Evolutionary conservation across 2,888 invertebrate genomes (phyloP).

Genomic region (Zygothrica quintamaculata): DNA sequence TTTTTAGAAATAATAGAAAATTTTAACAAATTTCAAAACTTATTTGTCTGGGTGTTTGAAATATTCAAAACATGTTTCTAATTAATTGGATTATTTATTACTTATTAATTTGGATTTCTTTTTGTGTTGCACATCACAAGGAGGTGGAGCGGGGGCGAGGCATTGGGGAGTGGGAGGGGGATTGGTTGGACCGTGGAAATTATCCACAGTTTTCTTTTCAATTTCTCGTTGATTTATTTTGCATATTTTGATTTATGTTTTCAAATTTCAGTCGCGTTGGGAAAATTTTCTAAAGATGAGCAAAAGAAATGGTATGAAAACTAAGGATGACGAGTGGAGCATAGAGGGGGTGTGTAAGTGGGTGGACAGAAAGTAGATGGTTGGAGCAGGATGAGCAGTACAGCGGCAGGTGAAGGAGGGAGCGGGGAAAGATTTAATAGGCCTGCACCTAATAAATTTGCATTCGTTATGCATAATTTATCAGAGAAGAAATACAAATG

Average conservation of each 20-base stretch:
- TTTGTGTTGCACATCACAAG: slow-evolving; percentile 39
- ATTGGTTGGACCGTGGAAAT: too few species aligned
- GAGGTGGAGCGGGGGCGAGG: not conserved
- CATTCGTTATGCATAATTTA: slow-evolving; percentile 75
- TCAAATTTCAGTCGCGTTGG: slow-evolving; percentile 61
- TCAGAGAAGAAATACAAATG: slow-evolving; percentile 45
- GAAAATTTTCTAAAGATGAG: slow-evolving; percentile 29
- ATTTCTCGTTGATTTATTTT: slow-evolving; percentile 72
- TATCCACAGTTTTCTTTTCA: slow-evolving; percentile 40
- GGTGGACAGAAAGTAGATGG: too few species aligned
- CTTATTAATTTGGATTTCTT: slow-evolving; percentile 11
- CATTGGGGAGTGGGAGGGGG: not conserved
- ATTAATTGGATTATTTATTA: slow-evolving; percentile 59
- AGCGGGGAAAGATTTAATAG: slow-evolving; percentile 44
- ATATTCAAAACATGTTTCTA: slow-evolving; percentile 45
- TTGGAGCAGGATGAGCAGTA: too few species aligned
- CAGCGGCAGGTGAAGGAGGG: too few species aligned
- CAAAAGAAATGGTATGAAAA: too few species aligned
- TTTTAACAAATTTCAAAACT: too few species aligned
- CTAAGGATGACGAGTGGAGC: not conserved
- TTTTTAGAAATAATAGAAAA: too few species aligned
- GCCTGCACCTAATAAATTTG: slow-evolving; percentile 74
- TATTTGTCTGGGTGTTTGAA: too few species aligned
- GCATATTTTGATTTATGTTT: slow-evolving; percentile 70
- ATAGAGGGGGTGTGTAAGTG: not conserved